Base-by-base conservation (phyloP, 2,797 vertebrate species). In the Sciurus vulgaris region DNA sequence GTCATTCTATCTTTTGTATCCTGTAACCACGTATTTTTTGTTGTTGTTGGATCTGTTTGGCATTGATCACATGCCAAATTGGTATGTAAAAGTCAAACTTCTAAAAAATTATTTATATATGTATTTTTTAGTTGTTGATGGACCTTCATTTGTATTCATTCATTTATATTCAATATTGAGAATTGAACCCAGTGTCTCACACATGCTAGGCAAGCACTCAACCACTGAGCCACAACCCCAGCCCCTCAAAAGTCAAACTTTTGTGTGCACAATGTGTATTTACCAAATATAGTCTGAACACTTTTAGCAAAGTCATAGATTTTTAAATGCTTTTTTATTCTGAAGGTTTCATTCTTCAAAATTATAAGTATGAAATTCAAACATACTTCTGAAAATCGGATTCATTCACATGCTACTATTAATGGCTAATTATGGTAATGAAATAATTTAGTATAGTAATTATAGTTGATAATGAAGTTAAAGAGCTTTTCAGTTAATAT, bases 301-400 rank as follows among this genome's bases (percentile, higher is more conserved):
- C 3, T 87, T 72, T 77, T 24, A 54, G 15, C 44, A 44, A 82
- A 86, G 26, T n/a, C 76, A 77, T 5, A 87, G 1, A 84, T 35
- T 83, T 74, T 24, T 15, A 72, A 56, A 73, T 49, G 20, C 73
- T 84, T 91, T 61, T 83, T 67, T 90, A 18, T 38, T 56, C 24
- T 72, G 28, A 88, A 10, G 61, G 65, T 77, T 95, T 93, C 17
- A 85, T 63, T 33, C 26, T 81, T 24, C 88, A 61, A 26, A 3
- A 87, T 78, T 67, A 4, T 30, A 70, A 51, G 8, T 81, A 3
- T 63, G 35, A 92, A 95, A 78, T 67, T 76, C 7, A 51, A 85
- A 56, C 33, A 78, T 84, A 69, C 33, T 81, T 95, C 38, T 82
- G 13, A 90, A 91, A 92, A 70, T 72, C 35, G 69, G 41, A 70